These are phyloP conservation scores for Prochilodus magdalenae DNA, from an alignment of 2,113 vertebrate genomes.

Conservation along the genomic window DNA sequence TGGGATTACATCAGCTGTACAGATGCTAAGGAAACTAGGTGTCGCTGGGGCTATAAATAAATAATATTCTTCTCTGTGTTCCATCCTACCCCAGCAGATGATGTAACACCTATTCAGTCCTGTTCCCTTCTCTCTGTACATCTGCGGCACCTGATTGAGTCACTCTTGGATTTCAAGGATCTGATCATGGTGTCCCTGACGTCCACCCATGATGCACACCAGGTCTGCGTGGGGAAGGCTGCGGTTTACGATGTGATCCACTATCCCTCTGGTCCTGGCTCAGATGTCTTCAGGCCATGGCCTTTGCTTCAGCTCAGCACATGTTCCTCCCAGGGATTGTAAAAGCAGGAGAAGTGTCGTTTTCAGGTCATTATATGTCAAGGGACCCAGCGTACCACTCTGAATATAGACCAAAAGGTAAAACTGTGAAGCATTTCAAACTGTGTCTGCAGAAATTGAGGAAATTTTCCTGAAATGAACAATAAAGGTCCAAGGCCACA, in stretches of 20 bases:
- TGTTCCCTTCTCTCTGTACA: slow-evolving; percentile 5
- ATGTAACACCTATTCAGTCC: slow-evolving; percentile 7
- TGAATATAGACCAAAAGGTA: slow-evolving; percentile 20
- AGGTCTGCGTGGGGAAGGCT: slow-evolving; percentile 31
- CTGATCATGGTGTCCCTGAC: neutral
- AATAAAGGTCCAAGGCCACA: neutral
- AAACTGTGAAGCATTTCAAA: neutral
- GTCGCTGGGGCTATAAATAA: slow-evolving; percentile 8
- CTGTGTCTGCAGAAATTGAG: neutral
- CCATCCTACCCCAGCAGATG: neutral
- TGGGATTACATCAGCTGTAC: slow-evolving; percentile 8
- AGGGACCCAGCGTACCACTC: neutral
- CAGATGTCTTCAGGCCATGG: neutral
- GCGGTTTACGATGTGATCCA: slow-evolving; percentile 49
- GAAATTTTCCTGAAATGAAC: neutral
- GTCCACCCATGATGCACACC: neutral
- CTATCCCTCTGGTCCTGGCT: slow-evolving; percentile 30
- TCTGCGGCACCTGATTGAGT: slow-evolving; percentile 2
- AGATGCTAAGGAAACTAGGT: neutral
- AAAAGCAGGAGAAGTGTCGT: neutral
- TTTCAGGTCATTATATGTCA: slow-evolving; percentile 12
- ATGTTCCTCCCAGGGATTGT: neutral
- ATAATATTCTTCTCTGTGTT: neutral
- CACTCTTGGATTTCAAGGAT: slow-evolving; percentile 11
- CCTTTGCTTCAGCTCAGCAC: neutral